Evolutionary conservation across 2,113 vertebrate species (phyloP), one percentile per base, ranked within the genome.

Genomic region (Morone saxatilis): DNA sequence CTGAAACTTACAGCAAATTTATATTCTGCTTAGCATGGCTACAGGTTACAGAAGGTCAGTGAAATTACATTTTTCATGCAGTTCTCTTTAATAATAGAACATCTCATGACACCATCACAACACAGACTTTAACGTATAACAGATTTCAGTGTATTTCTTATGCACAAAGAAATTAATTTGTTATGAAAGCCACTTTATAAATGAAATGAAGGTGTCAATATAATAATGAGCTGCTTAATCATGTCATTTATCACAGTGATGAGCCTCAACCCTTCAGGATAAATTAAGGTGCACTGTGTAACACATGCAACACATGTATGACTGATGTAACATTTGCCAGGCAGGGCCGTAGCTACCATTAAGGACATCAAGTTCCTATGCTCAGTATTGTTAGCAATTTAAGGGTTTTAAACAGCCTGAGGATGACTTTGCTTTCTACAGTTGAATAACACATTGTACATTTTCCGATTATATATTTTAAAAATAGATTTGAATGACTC

Each of bases 41-140:
- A 16, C 43, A 6, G 20, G 41, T 73, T 59, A 43, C n/a, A 59
- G 41, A 80, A 40, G 60, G 43, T 31, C 20, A 67, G 50, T 38
- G 70, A 66, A 63, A 48, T 60, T 17, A 67, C 17, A 53, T 71
- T n/a, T 69, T n/a, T 57, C 13, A 7, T 53, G 38, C 22, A 71
- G 10, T n/a, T 47, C 12, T 36, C 6, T 67, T 71, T 16, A 51
- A 51, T 62, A 22, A 78, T 59, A 50, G 7, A 68, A 36, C 2
- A 17, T 77, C 22, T 14, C 13, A 36, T 56, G 22, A 38, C 41
- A 22, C 6, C 12, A n/a, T 22, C 10, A 45, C 19, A 36, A 56
- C 10, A 45, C 41, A 17, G 20, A 45, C 47, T 20, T 17, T 36
- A 74, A 25, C 36, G 25, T 50, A 19, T 16, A 45, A 59, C 17